Base-by-base conservation (phyloP, 2,888 invertebrate species). In the Keiferia lycopersicella region DNA sequence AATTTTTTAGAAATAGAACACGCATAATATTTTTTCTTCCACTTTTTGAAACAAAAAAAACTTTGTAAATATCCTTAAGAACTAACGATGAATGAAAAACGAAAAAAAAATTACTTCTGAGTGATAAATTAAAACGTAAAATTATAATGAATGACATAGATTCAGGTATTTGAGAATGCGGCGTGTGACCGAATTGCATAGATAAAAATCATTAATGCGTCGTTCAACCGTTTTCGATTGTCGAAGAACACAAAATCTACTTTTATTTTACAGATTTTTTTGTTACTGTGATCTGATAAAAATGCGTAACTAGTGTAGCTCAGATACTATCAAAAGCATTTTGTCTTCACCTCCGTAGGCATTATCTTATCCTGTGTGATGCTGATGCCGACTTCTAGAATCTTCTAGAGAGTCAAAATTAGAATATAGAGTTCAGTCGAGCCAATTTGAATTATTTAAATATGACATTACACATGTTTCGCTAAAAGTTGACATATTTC, bases 121-220 rank as follows among this genome's bases (percentile, higher is more conserved):
- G 16, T 11, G 45, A 45, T 45, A 45, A 16, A 11, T 45, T 45
- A 16, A 45, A n/a, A 45, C n/a, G 14, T 14, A 41, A 14, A 14
- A 41, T 41, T 41, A n/a, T 45, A 45, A 45, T 45, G 45, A 45
- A 45, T 45, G 16, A 16, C 45, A 45, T 45, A 11, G 16, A 16
- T 45, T 4, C 45, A 45, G 16, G 45, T 45, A 45, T 45, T 45
- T 16, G 45, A 45, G 11, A 45, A 45, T 45, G 45, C 16, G 16
- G n/a, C 45, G 45, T n/a, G 8, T 16, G 45, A 45, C 45, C 45
- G 45, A 45, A 16, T 45, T 45, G n/a, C n/a, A 45, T 45, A 45
- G n/a, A 45, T 16, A 45, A n/a, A n/a, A 16, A n/a, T 45, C 7
- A n/a, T 45, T n/a, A 45, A 45, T 7, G 16, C 4, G 16, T 45